Evolutionary conservation across 2,888 invertebrate genomes (phyloP).

Genomic region (Chrysina gloriosa): DNA sequence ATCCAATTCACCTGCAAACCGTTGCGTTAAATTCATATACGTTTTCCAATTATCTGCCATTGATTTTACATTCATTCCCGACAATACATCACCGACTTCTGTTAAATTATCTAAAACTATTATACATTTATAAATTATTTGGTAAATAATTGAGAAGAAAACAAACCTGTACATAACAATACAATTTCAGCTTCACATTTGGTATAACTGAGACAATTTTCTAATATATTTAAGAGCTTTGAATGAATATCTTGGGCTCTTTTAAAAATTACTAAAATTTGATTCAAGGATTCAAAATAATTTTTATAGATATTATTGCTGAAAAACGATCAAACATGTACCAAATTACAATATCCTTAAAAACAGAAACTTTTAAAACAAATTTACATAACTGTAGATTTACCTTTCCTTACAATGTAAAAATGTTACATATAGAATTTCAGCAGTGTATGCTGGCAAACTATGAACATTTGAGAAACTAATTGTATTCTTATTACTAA

Average conservation of each 20-base stretch:
- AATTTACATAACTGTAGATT: conserved; percentile 36
- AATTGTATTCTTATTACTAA: conserved; percentile 41
- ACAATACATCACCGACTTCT: conserved; percentile 66
- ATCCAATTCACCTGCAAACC: conserved; percentile 62
- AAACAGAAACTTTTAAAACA: no score
- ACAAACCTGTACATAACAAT: conserved; percentile 49
- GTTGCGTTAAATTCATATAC: conserved; percentile 65
- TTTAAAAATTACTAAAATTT: conserved; percentile 53
- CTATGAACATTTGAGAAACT: conserved; percentile 39
- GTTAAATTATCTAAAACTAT: conserved; percentile 66
- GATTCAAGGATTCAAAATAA: conserved; percentile 49
- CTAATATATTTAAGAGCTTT: conserved; percentile 50
- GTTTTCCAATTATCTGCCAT: conserved; percentile 71
- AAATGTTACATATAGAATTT: conserved; percentile 64
- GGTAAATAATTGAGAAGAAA: not conserved
- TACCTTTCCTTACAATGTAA: conserved; percentile 69
- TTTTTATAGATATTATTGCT: conserved; percentile 52
- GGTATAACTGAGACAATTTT: conserved; percentile 42
- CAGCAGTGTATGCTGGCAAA: conserved; percentile 56
- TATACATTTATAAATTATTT: not conserved
- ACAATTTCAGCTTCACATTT: conserved; percentile 44
- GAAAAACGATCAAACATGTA: conserved; percentile 36
- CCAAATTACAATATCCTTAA: not conserved
- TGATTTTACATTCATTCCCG: conserved; percentile 67
- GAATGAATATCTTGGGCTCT: conserved; percentile 51